phyloP scores from a whole-genome alignment of 2,888 invertebrate species.

The Lathronympha strigana region DNA sequence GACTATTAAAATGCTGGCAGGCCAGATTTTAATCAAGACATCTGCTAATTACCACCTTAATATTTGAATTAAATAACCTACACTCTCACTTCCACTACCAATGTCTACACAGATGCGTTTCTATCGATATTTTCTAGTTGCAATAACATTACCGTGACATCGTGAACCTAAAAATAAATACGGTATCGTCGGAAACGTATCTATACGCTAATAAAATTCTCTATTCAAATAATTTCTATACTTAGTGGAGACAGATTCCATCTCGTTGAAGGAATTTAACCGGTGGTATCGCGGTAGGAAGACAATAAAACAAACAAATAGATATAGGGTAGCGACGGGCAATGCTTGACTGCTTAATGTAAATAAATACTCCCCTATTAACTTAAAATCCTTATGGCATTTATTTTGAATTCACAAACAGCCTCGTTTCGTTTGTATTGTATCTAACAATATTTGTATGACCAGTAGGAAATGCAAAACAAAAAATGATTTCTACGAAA shows the following conservation, averaged over 20 bases:
- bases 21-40: neutral
- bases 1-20: slow-evolving; percentile 1
- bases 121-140: neutral
- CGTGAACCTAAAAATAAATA: neutral
- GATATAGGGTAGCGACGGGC: slow-evolving; percentile 30
- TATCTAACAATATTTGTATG: too few relatives aligned
- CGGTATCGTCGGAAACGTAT: slow-evolving; percentile 14
- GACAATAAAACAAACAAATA: slow-evolving; percentile 34
- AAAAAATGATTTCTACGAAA: too few relatives aligned
- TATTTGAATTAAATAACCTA: neutral
- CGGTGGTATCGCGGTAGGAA: slow-evolving; percentile 28
- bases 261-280: slow-evolving; percentile 31
- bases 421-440: too few relatives aligned
- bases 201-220: slow-evolving; percentile 13
- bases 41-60: neutral
- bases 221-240: slow-evolving; percentile 21
- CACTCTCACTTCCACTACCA: slow-evolving; percentile 13
- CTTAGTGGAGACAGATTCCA: slow-evolving; percentile 20
- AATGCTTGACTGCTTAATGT: neutral
- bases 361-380: neutral
- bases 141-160: neutral
- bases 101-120: slow-evolving; percentile 18
- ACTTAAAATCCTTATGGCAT: too few relatives aligned
- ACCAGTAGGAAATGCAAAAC: too few relatives aligned
- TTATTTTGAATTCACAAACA: too few relatives aligned